Evolutionary conservation across 2,113 vertebrate species (phyloP).

Genomic region (Indicator maculatus): DNA sequence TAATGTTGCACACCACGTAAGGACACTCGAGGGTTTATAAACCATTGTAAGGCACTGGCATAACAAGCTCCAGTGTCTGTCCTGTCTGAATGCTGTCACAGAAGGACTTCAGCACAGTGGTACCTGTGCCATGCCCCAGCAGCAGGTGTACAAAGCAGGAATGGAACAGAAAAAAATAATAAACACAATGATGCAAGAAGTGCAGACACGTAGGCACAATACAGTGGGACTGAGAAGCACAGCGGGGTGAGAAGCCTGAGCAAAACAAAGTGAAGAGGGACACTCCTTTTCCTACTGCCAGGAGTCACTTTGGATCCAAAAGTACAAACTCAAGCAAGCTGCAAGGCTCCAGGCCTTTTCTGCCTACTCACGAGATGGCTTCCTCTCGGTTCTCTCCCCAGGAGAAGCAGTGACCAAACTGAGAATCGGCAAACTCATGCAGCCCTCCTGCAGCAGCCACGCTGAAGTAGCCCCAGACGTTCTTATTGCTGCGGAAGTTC

Average conservation of each 20-base stretch:
- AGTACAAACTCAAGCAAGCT: not conserved
- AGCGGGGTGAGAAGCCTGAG: not conserved
- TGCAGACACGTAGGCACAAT: not conserved
- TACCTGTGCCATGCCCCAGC: not conserved
- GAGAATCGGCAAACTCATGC: constrained; percentile 97
- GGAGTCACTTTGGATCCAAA: not conserved
- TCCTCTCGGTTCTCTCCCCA: constrained; percentile 99
- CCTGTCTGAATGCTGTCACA: not conserved
- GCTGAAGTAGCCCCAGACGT: constrained; percentile 99
- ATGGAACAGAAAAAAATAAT: not conserved
- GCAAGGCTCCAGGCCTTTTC: not conserved
- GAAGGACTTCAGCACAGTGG: not conserved
- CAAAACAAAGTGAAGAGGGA: not conserved
- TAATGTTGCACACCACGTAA: not conserved
- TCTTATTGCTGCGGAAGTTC: constrained; percentile 99
- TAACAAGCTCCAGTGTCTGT: not conserved
- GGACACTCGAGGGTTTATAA: not conserved
- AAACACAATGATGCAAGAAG: not conserved
- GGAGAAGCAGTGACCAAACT: constrained; percentile 98
- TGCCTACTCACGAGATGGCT: constrained; percentile 93
- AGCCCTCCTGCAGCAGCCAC: constrained; percentile 97
- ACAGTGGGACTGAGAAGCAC: not conserved
- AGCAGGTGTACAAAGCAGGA: not conserved
- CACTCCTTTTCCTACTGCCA: not conserved
- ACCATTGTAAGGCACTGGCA: not conserved